phyloP scores from a whole-genome alignment of 2,797 vertebrate species.

The Lophius americanus region DNA sequence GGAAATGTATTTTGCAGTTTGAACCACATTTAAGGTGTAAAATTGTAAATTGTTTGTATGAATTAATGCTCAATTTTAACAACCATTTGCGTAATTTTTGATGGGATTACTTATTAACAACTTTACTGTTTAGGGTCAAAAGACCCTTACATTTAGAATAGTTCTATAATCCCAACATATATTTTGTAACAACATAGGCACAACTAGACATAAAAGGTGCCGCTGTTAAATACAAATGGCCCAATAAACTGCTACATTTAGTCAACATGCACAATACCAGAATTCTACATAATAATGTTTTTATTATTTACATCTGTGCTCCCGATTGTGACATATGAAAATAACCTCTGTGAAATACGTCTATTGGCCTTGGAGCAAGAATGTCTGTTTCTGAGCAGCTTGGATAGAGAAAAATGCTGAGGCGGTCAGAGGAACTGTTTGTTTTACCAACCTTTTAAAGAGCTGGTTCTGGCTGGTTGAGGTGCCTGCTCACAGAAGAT shows the following conservation, averaged over 20 bases:
- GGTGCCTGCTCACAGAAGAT: conserved; percentile 54
- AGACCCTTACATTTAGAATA: too few relatives aligned
- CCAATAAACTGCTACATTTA: not conserved
- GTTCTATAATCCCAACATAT: too few relatives aligned
- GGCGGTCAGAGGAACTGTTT: conserved; percentile 52
- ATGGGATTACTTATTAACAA: too few relatives aligned
- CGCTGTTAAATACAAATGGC: too few relatives aligned
- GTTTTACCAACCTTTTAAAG: conserved; percentile 52
- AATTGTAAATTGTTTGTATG: too few relatives aligned
- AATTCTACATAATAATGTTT: not conserved
- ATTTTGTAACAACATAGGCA: too few relatives aligned
- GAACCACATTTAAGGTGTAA: too few relatives aligned
- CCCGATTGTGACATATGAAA: not conserved
- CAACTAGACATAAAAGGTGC: too few relatives aligned
- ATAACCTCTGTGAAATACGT: not conserved
- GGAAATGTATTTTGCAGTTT: too few relatives aligned
- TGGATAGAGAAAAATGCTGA: conserved; percentile 29
- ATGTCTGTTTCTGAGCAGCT: conserved; percentile 13
- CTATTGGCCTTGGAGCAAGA: not conserved
- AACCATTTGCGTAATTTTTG: too few relatives aligned
- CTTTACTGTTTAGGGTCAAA: too few relatives aligned
- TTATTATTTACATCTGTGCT: not conserved
- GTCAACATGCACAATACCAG: not conserved
- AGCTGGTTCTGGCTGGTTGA: conserved; percentile 59
- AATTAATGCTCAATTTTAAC: too few relatives aligned